These are phyloP conservation scores for Sylvietta virens DNA, from an alignment of 2,113 vertebrate species.

Conservation along the genomic window DNA sequence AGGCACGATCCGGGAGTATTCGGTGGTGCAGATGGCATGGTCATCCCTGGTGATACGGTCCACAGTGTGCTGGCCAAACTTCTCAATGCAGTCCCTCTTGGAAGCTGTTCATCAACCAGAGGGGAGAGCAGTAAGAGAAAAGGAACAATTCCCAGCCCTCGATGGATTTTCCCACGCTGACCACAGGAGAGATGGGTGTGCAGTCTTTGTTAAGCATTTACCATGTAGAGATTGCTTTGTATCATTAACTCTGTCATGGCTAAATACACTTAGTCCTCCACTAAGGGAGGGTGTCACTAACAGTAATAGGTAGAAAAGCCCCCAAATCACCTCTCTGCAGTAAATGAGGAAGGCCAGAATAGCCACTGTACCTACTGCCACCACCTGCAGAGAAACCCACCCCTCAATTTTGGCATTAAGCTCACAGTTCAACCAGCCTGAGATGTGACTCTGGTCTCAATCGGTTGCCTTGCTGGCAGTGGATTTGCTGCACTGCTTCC, in stretches of 20 bases:
- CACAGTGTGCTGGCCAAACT: constrained; percentile 84
- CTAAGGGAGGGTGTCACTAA: neutral
- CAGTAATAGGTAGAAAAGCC: neutral
- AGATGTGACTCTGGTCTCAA: neutral
- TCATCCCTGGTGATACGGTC: constrained; percentile 84
- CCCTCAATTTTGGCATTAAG: neutral
- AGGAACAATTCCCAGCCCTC: neutral
- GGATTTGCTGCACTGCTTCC: neutral
- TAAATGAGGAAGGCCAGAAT: neutral
- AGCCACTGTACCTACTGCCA: neutral
- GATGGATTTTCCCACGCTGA: neutral
- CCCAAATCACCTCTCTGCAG: neutral
- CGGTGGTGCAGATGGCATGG: constrained; percentile 85
- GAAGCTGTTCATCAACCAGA: constrained; percentile 73
- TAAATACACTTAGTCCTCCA: neutral
- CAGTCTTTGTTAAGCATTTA: neutral
- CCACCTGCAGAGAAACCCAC: neutral
- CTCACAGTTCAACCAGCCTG: neutral
- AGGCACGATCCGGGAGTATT: constrained; percentile 93
- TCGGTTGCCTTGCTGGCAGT: neutral
- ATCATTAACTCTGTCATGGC: neutral
- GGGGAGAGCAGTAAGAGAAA: neutral
- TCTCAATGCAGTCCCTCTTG: constrained; percentile 92
- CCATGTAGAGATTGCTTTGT: neutral
- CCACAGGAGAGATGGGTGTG: neutral